Percentiles rank a stretch among this genome's conserved stretches.
Conservation (phyloP, 2,113 vertebrate genomes). For the Gambusia affinis region DNA sequence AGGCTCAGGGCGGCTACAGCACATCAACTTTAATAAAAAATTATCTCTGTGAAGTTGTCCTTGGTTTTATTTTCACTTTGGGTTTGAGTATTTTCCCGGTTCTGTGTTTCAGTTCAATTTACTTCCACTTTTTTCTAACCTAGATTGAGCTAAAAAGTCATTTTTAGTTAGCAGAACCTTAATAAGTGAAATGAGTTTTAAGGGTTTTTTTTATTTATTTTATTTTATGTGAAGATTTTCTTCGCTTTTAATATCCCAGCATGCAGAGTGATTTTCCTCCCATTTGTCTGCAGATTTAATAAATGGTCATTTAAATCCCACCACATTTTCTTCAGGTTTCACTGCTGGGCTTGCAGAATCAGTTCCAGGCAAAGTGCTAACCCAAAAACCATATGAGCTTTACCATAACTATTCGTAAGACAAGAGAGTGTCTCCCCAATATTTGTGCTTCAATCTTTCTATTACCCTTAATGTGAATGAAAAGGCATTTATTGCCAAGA, state of each 20-base stretch:
- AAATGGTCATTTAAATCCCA: background rate
- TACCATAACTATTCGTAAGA: too few relatives aligned
- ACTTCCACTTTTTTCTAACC: background rate
- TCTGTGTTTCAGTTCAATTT: too few relatives aligned
- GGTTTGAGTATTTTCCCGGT: too few relatives aligned
- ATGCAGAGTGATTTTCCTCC: background rate
- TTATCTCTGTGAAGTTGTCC: too few relatives aligned
- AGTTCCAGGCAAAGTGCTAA: background rate
- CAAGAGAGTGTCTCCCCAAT: too few relatives aligned
- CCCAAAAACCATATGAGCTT: too few relatives aligned
- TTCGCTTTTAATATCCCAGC: background rate
- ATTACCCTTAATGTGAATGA: too few relatives aligned
- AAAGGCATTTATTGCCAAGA: too few relatives aligned
- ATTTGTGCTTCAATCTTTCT: too few relatives aligned
- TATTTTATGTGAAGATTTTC: background rate
- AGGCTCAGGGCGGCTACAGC: slow-evolving; percentile 5
- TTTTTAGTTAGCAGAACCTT: background rate
- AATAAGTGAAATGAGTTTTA: background rate
- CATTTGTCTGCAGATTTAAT: background rate
- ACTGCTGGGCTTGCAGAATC: background rate
- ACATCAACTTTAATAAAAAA: background rate
- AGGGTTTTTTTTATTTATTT: background rate
- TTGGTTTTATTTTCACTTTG: too few relatives aligned
- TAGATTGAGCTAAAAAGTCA: background rate
- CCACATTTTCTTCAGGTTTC: background rate